phyloP scores from a whole-genome alignment of 23 tunicate genomes.

The Corella eumyota region DNA sequence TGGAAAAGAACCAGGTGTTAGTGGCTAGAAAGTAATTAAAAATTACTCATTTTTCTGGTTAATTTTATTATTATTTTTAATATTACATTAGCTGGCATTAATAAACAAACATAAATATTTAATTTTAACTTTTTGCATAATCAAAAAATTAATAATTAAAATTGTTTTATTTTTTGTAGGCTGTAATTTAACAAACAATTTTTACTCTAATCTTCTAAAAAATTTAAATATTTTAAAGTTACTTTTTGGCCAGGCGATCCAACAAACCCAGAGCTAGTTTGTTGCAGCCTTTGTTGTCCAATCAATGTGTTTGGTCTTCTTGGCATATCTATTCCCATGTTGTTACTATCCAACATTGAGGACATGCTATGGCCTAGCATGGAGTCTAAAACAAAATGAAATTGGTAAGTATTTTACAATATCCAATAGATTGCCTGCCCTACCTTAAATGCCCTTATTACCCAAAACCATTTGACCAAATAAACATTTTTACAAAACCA shows the following conservation, averaged over 20 bases:
- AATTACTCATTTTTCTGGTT: no score
- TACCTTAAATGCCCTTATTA: no score
- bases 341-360: constrained; percentile 10
- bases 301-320: constrained; percentile 13
- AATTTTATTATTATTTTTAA: no score
- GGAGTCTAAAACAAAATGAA: no score
- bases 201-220: not conserved
- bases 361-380: constrained; percentile 21
- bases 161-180: not conserved
- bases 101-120: no score
- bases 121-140: not conserved
- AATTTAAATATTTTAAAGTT: not conserved
- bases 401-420: no score
- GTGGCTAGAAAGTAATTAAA: constrained; percentile 10
- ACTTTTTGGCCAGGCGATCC: constrained; percentile 43
- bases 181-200: not conserved
- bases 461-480: no score
- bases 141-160: not conserved
- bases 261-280: constrained; percentile 19
- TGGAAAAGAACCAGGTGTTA: constrained; percentile 23
- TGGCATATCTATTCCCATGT: constrained; percentile 11
- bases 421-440: no score
- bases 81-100: no score
- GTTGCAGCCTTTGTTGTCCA: constrained; percentile 2
- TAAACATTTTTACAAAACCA: no score